phyloP scores from a whole-genome alignment of 2,888 invertebrate genomes.

The Tribolium freemani region DNA sequence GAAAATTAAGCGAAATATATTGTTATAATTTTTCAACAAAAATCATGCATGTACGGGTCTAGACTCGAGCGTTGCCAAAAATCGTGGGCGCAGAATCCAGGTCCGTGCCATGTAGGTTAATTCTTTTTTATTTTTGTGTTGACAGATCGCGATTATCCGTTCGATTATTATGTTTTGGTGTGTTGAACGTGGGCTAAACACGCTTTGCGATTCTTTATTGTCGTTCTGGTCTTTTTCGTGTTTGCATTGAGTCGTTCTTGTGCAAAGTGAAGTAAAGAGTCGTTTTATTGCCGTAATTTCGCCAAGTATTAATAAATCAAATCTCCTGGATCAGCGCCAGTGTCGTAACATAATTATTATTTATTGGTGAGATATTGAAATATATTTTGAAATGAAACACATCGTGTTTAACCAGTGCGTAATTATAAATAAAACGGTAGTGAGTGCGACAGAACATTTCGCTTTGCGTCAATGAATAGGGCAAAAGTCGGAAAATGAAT shows the following conservation, averaged over 20 bases:
- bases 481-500: slow-evolving; percentile 20
- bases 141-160: slow-evolving; percentile 29
- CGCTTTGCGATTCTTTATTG: slow-evolving; percentile 1
- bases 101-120: slow-evolving; percentile 39
- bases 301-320: slow-evolving; percentile 51
- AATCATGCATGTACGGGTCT: slow-evolving; percentile 18
- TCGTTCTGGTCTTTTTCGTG: neutral
- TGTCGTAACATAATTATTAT: slow-evolving; percentile 49
- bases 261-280: slow-evolving; percentile 23
- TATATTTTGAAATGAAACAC: slow-evolving; percentile 37
- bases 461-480: slow-evolving; percentile 7
- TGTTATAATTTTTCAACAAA: slow-evolving; percentile 25
- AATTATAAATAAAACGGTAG: slow-evolving; percentile 5
- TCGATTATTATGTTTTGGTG: slow-evolving; percentile 26
- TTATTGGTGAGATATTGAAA: slow-evolving; percentile 37
- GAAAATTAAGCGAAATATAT: slow-evolving; percentile 16
- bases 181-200: slow-evolving; percentile 26
- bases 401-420: slow-evolving; percentile 1
- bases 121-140: slow-evolving; percentile 33
- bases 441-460: neutral
- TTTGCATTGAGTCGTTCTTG: neutral
- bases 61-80: slow-evolving; percentile 28
- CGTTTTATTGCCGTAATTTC: slow-evolving; percentile 38
- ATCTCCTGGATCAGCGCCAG: slow-evolving; percentile 50
- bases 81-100: slow-evolving; percentile 24